phyloP scores from a whole-genome alignment of 2,888 invertebrate species.

The Ctenicera cuprea region DNA sequence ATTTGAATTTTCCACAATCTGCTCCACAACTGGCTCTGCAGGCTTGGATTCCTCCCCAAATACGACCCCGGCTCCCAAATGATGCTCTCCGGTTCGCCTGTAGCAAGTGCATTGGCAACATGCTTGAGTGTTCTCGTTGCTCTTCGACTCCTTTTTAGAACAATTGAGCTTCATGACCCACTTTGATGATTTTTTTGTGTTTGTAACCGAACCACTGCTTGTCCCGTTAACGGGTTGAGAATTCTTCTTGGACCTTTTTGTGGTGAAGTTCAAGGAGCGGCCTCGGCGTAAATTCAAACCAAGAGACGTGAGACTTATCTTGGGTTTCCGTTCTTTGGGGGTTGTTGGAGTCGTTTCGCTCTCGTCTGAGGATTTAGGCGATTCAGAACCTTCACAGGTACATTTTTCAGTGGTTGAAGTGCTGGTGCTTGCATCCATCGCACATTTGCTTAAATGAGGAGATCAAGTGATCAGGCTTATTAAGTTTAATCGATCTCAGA shows the following conservation, averaged over 20 bases:
- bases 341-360: slow-evolving; percentile 32
- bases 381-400: slow-evolving; percentile 65
- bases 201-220: slow-evolving; percentile 50
- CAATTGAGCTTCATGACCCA: slow-evolving; percentile 70
- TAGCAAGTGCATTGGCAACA: slow-evolving; percentile 70
- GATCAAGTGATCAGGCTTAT: neutral
- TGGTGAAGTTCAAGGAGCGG: slow-evolving; percentile 65
- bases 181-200: slow-evolving; percentile 67
- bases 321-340: slow-evolving; percentile 65
- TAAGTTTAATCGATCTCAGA: neutral
- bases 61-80: slow-evolving; percentile 57
- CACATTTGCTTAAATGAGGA: slow-evolving; percentile 21
- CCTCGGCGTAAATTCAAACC: slow-evolving; percentile 67
- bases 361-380: slow-evolving; percentile 60
- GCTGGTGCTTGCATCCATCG: slow-evolving; percentile 46
- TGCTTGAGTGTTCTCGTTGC: slow-evolving; percentile 55
- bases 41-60: neutral
- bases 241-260: slow-evolving; percentile 63
- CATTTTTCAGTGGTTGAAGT: slow-evolving; percentile 61
- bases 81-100: slow-evolving; percentile 64
- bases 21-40: neutral
- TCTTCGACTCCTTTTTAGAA: slow-evolving; percentile 67
- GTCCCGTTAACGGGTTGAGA: slow-evolving; percentile 27
- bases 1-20: neutral
- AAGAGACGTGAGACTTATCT: slow-evolving; percentile 64